Percentiles rank a stretch among this genome's conserved stretches.
These are phyloP conservation scores for Elymnias hypermnestra DNA, from an alignment of 1,140 invertebrate genomes.

Conservation along the genomic window DNA sequence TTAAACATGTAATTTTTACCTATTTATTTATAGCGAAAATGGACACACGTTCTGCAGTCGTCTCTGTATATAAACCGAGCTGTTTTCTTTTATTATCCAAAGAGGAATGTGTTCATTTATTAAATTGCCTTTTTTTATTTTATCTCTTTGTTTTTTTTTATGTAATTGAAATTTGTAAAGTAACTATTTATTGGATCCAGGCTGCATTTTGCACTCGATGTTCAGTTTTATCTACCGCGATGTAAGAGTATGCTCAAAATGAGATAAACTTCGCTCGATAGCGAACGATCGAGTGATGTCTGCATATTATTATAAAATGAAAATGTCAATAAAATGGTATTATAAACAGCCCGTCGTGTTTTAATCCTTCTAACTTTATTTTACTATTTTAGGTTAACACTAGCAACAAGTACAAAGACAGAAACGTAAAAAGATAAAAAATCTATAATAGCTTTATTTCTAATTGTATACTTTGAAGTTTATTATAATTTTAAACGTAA, in stretches of 20 bases:
- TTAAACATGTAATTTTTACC: conserved; percentile 18
- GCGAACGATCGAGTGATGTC: conserved; percentile 66
- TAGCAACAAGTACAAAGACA: no score
- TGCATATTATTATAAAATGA: conserved; percentile 71
- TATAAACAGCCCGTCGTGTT: conserved; percentile 49
- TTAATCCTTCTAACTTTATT: conserved; percentile 16
- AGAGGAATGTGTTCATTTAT: conserved; percentile 72
- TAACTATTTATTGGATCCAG: conserved; percentile 71
- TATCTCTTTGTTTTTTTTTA: conserved; percentile 34
- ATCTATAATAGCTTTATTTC: no score
- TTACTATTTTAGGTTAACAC: no score
- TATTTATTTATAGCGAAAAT: conserved; percentile 22
- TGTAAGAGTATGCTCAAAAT: conserved; percentile 61
- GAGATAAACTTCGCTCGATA: conserved; percentile 47
- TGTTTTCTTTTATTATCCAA: conserved; percentile 57
- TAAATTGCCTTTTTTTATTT: conserved; percentile 46
- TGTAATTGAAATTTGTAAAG: conserved; percentile 51
- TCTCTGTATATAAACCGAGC: conserved; percentile 39
- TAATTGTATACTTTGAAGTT: no score
- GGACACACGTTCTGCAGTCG: conserved; percentile 21
- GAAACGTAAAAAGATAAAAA: no score
- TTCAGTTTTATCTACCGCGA: conserved; percentile 5
- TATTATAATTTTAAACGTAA: no score
- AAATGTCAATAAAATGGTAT: conserved; percentile 75
- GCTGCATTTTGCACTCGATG: conserved; percentile 61